phyloP scores from a whole-genome alignment of 2,797 vertebrate genomes.

The Parotocinclus haroldoi region DNA sequence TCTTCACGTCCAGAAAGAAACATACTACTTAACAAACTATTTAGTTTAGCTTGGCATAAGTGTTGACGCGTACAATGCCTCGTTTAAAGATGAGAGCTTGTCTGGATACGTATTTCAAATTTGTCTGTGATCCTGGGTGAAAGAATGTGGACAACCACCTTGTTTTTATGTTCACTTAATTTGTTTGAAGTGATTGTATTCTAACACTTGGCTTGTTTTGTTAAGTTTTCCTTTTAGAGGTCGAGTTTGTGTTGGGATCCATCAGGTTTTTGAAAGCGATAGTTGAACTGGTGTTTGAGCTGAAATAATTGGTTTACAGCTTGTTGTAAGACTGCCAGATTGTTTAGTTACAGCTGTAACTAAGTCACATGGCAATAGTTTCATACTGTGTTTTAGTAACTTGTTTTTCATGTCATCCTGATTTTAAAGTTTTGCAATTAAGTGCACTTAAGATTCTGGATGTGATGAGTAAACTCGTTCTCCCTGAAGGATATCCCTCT shows the following conservation, averaged over 20 bases:
- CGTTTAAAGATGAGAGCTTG: slow-evolving; percentile 21
- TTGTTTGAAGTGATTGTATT: neutral
- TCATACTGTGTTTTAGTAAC: too few species aligned
- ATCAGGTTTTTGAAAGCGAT: too few species aligned
- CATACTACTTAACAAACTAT: slow-evolving; percentile 3
- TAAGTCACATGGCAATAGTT: too few species aligned
- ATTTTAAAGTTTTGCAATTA: too few species aligned
- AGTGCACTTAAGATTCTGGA: slow-evolving; percentile 31
- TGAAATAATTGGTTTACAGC: too few species aligned
- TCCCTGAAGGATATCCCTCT: slow-evolving; percentile 76
- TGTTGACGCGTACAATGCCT: neutral
- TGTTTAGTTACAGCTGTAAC: too few species aligned
- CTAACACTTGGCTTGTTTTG: neutral
- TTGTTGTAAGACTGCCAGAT: too few species aligned
- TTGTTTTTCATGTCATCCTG: too few species aligned
- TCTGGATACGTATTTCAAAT: slow-evolving; percentile 2
- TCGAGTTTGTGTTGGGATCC: neutral
- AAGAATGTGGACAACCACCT: neutral
- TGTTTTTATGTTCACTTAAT: neutral
- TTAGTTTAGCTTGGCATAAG: neutral
- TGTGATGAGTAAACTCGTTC: slow-evolving; percentile 75
- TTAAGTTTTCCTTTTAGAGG: neutral
- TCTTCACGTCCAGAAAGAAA: slow-evolving; percentile 49
- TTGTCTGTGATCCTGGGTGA: slow-evolving; percentile 42
- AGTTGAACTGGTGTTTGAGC: too few species aligned